Base-by-base conservation (phyloP, 2,888 invertebrate genomes). In the Malacosoma neustria region DNA sequence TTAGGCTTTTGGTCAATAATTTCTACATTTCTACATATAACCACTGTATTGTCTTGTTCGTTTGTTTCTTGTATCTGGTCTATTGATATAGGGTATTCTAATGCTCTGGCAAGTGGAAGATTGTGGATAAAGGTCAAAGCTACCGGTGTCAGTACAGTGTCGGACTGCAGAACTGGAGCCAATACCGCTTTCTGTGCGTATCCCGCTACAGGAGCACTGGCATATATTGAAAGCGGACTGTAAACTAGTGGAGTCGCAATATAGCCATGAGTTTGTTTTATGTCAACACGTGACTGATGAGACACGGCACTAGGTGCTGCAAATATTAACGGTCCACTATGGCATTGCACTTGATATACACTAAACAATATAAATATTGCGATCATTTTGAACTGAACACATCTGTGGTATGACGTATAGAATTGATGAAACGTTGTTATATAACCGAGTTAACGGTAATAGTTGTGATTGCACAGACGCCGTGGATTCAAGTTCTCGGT, bases 271-370 rank as follows among this genome's bases (percentile, higher is more conserved):
- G 58, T 56, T 37, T 77, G 72, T 36, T 61, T 66, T 33, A 89
- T 81, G 47, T 88, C 84, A 36, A 87, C 72, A 35, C 87, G 76
- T 35, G 88, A 88, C 57, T 89, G 88, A 56, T 87, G 86, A 1
- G 87, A 87, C 13, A 88, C 87, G 32, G 88, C 80, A 52, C 86
- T 87, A 1, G 88, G 88, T 14, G 87, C 81, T 11, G 77, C 70
- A 45, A 79, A 73, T 46, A 81, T 72, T 5, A 79, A 35, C 33
- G 76, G 75, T 33, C 59, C 49, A 14, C 70, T 31, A 48, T 80
- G 67, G 50, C 70, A 54, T 38, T 56, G 54, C 36, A 61, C 63
- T 47, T 49, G 41, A 39, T 49, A 56, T 43, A 65, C 37, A 52
- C 54, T 57, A 43, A 61, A 44, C 29, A 72, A 35, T 39, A 72